Base-by-base conservation (phyloP, 2,888 invertebrate genomes). In the Charanyca ferruginea region DNA sequence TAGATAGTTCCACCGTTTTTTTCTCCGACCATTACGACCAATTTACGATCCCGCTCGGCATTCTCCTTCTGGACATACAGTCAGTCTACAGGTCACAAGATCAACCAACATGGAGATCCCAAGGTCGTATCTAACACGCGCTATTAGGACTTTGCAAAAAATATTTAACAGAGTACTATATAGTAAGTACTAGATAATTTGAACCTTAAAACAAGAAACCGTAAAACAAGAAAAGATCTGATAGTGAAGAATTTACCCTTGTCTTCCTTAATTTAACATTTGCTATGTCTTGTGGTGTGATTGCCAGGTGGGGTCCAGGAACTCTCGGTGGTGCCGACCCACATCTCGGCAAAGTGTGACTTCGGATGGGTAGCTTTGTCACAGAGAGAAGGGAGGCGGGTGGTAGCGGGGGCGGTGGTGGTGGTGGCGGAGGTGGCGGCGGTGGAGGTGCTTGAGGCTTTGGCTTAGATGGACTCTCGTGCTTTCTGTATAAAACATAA, bases 281-380 rank as follows among this genome's bases (percentile, higher is more conserved):
- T 8, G 95, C 95, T 4, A 95, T 95, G 63, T 95, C 95, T 63
- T 95, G 90, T 5, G 95, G 95, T 5, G 95, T 95, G 72, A 95
- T 95, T 1, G 94, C 87, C 13, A 94, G 85, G 32, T 94, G 84
- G 0, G 93, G 94, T 9, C 85, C 91, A 1, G 85, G 76, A 41
- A 91, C 90, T 64, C 93, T 83, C 0, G 93, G 90, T 0, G 95
- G 95, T 0, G 94, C 95, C 0, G 95, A 94, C 1, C 93, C 94
- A 70, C 93, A 93, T 3, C 95, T 84, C 0, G 93, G 94, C 23
- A 95, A 66, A 0, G 94, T 94, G 79, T 94, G 89, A 1, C 93
- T 84, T 2, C 94, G 89, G 16, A 83, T 72, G 8, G 87, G 83
- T 0, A 85, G 78, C 66, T 87, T 91, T 0, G 84, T 80, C 0